Evolutionary conservation across 2,797 vertebrate species (phyloP), one percentile per base, ranked within the genome.

Genomic region (Octomys mimax): DNA sequence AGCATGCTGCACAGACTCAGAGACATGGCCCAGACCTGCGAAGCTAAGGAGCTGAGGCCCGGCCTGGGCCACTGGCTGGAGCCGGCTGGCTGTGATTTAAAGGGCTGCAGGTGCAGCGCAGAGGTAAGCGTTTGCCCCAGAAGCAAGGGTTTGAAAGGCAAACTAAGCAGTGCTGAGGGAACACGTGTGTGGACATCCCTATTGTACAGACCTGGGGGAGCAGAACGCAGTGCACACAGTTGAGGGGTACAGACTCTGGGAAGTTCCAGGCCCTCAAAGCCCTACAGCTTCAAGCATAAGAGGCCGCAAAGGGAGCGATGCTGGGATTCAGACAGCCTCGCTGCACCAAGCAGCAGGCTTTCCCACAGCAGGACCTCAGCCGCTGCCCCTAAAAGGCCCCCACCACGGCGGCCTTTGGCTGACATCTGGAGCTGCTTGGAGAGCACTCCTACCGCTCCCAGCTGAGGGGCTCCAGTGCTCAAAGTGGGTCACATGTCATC

Each of bases 341-440:
- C 0, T 21, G 46, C 52, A 14, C 3, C 0, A 2, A 22, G 18
- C 9, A 24, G 21, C 13, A 19, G 14, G 10, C 52, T 26, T 26
- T 33, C 24, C 4, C 19, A 0, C 57, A 9, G 52, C 1, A 2
- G 19, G 3, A 36, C 68, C 46, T 12, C 64, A 42, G 28, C 33
- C 12, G 7, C 59, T 83, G 78, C 1, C 49, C 26, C 79, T 18
- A 14, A 16, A 46, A 33, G 39, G 49, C 14, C 1, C 42, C 64
- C 2, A 0, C 66, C 73, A 16, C 0, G 24, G 7, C 0, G 7
- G 82, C 57, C 73, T 33, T 81, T 0, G 0, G 13, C 33, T 4
- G 31, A 36, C 1, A 0, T 31, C 62, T 6, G 28, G 28, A 39
- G 19, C 18, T 3, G 2, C 8, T 6, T 21, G 4, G 21, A 57